Base-by-base conservation (phyloP, 2,888 invertebrate genomes). In the Gisinianus flammeolus region DNA sequence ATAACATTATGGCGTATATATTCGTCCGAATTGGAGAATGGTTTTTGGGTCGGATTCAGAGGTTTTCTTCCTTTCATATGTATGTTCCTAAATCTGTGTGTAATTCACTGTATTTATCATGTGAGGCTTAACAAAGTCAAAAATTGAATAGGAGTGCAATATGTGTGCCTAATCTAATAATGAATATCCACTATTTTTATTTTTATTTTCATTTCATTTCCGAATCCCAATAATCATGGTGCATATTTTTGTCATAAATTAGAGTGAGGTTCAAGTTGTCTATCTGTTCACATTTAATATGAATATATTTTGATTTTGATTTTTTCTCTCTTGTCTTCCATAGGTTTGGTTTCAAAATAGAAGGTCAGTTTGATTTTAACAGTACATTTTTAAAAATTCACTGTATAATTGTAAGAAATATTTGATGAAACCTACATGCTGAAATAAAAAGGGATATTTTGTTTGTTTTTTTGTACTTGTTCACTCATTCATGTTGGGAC, bases 311-410 rank as follows among this genome's bases (percentile, higher is more conserved):
- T 22, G 8, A 58, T 44, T 2, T 44, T 58, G n/a, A 19, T n/a
- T 56, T n/a, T 76, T 62, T 76, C 16, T 56, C 80, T 84, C 79
- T 35, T 78, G 79, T 80, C 81, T 84, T 81, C 90, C 89, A 0
- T 90, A 99, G 98, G 98, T 99, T 76, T 99, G 98, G 98, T 99
- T 97, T 89, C 97, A 97, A 90, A 99, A 99, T 89, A 91, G 98
- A n/a, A n/a, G n/a, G n/a, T n/a, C n/a, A n/a, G n/a, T n/a, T n/a
- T 31, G 98, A 66, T 98, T 98, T 86, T 98, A 98, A 87, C 99
- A 98, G 98, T 54, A 54, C 4, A 8, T 54, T 54, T 54, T 54
- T 16, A 3, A 54, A 4, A 16, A n/a, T 54, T 54, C 19, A 4
- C 16, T 19, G 19, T 3, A 19, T 44, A 16, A 44, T 10, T 44